A percentile compares a stretch with the other conserved stretches of the same genome.
Conservation (phyloP, 2,888 invertebrate species). For the Deroplatys truncata region DNA sequence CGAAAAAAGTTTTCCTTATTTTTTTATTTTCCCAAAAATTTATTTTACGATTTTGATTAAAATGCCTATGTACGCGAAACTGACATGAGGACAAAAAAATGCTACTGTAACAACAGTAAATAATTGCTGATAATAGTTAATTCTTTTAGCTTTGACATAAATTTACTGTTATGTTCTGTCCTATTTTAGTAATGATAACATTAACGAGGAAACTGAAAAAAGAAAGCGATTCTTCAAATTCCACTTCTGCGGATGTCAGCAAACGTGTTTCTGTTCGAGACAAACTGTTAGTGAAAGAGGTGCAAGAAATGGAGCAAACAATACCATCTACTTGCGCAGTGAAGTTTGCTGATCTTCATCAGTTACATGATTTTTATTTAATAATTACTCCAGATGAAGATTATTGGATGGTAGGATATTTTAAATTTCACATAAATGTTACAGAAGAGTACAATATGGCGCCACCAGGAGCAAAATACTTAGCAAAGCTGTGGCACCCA, state of each 20-base stretch:
- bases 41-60: no score
- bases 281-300: slow-evolving; percentile 75
- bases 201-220: slow-evolving; percentile 68
- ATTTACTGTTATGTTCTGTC: neutral
- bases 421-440: slow-evolving; percentile 79
- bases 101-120: neutral
- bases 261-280: slow-evolving; percentile 73
- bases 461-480: slow-evolving; percentile 86
- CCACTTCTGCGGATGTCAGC: slow-evolving; percentile 35
- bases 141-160: neutral
- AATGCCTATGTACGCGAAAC: no score
- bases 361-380: slow-evolving; percentile 74
- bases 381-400: slow-evolving; percentile 81
- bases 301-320: slow-evolving; percentile 80
- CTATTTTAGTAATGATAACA: slow-evolving; percentile 57
- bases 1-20: no score
- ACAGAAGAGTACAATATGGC: slow-evolving; percentile 96
- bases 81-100: neutral
- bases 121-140: neutral
- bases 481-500: slow-evolving; percentile 93
- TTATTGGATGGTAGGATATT: slow-evolving; percentile 82
- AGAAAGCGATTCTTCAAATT: slow-evolving; percentile 44
- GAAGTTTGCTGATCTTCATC: slow-evolving; percentile 76
- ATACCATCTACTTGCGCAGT: slow-evolving; percentile 76
- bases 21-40: no score